Evolutionary conservation across 2,113 vertebrate genomes (phyloP), one percentile per base, ranked within the genome.

Genomic region (Pedetes capensis): DNA sequence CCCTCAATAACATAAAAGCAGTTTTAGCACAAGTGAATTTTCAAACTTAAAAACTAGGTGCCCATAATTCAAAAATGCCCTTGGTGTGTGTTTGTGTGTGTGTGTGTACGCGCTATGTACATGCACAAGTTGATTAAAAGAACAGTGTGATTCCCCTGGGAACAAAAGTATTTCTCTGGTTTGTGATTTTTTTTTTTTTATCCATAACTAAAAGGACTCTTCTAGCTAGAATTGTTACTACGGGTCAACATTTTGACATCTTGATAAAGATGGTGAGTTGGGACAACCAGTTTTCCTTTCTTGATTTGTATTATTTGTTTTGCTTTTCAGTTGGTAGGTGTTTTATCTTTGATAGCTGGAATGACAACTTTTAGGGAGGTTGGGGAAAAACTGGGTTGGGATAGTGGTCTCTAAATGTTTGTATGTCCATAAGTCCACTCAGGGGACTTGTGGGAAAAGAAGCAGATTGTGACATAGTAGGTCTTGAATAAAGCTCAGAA

Each of bases 1-100:
- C 42, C 91, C 95, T 97, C 91, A 95, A 91, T 97, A 82, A 94
- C 96, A 95, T 98, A 80, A 97, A 95, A 97, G 96, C 87, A 34
- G 53, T 94, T 94, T 87, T 71, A 97, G 89, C 96, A 84, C 91
- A 89, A 90, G 79, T 74, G 93, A 95, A 74, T 90, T 96, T 96
- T 95, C 94, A 81, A 93, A 74, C 95, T 97, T 97, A 87, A 95
- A n/a, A 95, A 92, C 27, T 72, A 86, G 72, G 42, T 90, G 93
- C 80, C 89, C 22, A 27, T 25, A 86, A 82, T 96, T 95, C 81
- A 93, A 76, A 96, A 93, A 86, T 68, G 89, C 64, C 39, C 61
- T 69, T 20, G 18, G 81, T 16, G 72, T 93, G 47, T 89, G 76
- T 93, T 71, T 83, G 66, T 76, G 57, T 89, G 39, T 74, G 55